Evolutionary conservation across 2,797 vertebrate species (phyloP), one percentile per base, ranked within the genome.

Genomic region (Lepilemur septentrionalis): DNA sequence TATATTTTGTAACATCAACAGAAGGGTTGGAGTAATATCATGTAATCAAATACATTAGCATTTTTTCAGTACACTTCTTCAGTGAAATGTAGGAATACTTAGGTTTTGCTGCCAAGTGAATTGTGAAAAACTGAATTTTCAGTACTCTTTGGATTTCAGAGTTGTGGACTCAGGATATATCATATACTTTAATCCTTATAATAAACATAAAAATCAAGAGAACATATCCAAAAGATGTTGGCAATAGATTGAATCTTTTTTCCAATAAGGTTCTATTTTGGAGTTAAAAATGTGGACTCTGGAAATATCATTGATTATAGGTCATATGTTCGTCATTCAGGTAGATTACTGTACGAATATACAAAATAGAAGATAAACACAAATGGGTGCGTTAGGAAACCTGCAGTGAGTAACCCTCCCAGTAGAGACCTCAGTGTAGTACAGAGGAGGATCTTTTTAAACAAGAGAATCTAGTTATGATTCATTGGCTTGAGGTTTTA

Each of bases 31-130:
- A n/a, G 13, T 7, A 89, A 6, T 83, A 57, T 43, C 35, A 88
- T 50, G 38, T 38, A 57, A 95, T 61, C 20, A 92, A 69, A 91
- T 70, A 73, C 5, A 57, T 67, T 72, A 92, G 23, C 38, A 67
- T 30, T 48, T 87, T 57, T 70, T 67, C 18, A 75, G n/a, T 92
- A 67, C 15, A 61, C n/a, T 48, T 87, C 50, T 75, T 72, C 18
- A 75, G 43, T 92, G 38, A 82, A 91, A 32, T 61, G 18, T 55
- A 78, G 72, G 7, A 85, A 65, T 48, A 70, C 48, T 83, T 61
- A 88, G 1, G 14, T 70, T 95, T 87, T 91, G 12, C 32, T 96
- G 75, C 17, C 63, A 94, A 86, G 75, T 75, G 63, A 83, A 91
- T 94, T 84, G 35, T 35, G 57, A 78, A 73, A 88, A 43, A 70